A percentile compares a stretch with the other conserved stretches of the same genome.
These are phyloP conservation scores for Channa maculata DNA, from an alignment of 2,113 vertebrate genomes.

Conservation along the genomic window DNA sequence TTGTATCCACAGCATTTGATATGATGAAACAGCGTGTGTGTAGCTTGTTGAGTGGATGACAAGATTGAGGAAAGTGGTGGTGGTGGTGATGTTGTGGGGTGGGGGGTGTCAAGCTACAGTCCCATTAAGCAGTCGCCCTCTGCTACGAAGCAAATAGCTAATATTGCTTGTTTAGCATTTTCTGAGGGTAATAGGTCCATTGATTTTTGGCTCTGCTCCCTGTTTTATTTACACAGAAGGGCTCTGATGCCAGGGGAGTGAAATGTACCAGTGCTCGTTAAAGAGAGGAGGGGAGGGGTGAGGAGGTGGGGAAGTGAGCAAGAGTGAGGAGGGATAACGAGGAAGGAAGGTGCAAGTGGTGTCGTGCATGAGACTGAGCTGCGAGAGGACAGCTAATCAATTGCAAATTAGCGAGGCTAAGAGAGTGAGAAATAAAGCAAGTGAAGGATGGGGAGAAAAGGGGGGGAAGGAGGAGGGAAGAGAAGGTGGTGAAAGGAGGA, in stretches of 20 bases:
- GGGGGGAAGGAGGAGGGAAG: slow-evolving; percentile 41
- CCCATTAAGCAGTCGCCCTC: slow-evolving; percentile 77
- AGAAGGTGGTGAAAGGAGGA: slow-evolving; percentile 65
- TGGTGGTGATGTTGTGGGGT: not conserved
- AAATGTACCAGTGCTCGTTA: slow-evolving; percentile 95
- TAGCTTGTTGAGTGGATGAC: slow-evolving; percentile 40
- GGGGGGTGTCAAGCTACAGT: slow-evolving; percentile 21
- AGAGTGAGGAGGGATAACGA: slow-evolving; percentile 46
- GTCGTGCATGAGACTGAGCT: slow-evolving; percentile 63
- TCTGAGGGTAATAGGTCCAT: slow-evolving; percentile 97
- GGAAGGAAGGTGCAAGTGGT: slow-evolving; percentile 11
- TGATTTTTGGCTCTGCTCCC: slow-evolving; percentile 88
- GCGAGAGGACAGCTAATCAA: slow-evolving; percentile 93
- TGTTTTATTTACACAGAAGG: slow-evolving; percentile 93
- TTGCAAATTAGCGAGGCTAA: slow-evolving; percentile 82
- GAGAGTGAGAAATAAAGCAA: slow-evolving; percentile 72
- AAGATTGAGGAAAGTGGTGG: slow-evolving; percentile 32
- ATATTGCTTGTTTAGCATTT: slow-evolving; percentile 99
- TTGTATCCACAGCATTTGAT: slow-evolving; percentile 31
- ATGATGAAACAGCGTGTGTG: slow-evolving; percentile 14
- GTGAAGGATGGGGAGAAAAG: slow-evolving; percentile 42
- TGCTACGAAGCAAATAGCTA: slow-evolving; percentile 93
- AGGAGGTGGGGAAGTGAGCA: slow-evolving; percentile 38
- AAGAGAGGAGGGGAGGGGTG: slow-evolving; percentile 81
- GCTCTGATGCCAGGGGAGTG: slow-evolving; percentile 92